phyloP scores from a whole-genome alignment of 2,888 invertebrate species.

The Ceriagrion tenellum region DNA sequence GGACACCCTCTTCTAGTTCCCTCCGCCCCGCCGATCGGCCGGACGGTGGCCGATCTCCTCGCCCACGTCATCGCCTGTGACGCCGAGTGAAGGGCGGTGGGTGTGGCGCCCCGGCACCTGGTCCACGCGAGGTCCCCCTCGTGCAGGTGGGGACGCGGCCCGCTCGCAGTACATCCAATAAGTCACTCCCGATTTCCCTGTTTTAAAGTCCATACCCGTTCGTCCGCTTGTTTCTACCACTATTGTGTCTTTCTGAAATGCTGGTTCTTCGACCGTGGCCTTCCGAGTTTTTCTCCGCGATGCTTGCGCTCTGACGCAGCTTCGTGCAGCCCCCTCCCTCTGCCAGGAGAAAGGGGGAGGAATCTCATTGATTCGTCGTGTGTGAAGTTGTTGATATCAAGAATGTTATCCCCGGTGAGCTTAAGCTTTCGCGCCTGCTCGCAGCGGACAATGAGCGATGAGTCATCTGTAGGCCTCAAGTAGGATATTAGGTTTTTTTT shows the following conservation, averaged over 20 bases:
- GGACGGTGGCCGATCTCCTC: not conserved
- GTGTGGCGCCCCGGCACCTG: constrained; percentile 58
- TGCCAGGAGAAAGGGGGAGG: not conserved
- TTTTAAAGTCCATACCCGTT: not conserved
- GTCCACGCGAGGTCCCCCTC: not conserved
- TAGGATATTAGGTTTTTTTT: not conserved
- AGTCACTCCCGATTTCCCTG: not conserved
- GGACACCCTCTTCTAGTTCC: not conserved
- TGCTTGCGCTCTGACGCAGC: constrained; percentile 13
- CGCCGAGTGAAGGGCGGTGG: constrained; percentile 48
- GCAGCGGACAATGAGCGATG: not conserved
- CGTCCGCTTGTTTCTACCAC: not conserved
- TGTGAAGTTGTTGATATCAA: constrained; percentile 41
- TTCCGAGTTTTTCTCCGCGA: constrained; percentile 37
- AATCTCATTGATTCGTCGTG: constrained; percentile 37
- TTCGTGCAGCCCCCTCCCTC: constrained; percentile 35
- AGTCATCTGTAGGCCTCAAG: not conserved
- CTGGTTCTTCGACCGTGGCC: constrained; percentile 50
- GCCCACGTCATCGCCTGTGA: constrained; percentile 23
- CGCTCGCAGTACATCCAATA: not conserved
- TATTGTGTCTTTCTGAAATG: constrained; percentile 4
- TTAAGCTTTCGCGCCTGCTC: constrained; percentile 29
- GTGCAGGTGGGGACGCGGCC: not conserved
- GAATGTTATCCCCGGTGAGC: constrained; percentile 28
- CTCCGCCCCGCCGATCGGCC: not conserved